These are phyloP conservation scores for Drosophila setosimentum DNA, from an alignment of 2,888 invertebrate species.

Conservation along the genomic window DNA sequence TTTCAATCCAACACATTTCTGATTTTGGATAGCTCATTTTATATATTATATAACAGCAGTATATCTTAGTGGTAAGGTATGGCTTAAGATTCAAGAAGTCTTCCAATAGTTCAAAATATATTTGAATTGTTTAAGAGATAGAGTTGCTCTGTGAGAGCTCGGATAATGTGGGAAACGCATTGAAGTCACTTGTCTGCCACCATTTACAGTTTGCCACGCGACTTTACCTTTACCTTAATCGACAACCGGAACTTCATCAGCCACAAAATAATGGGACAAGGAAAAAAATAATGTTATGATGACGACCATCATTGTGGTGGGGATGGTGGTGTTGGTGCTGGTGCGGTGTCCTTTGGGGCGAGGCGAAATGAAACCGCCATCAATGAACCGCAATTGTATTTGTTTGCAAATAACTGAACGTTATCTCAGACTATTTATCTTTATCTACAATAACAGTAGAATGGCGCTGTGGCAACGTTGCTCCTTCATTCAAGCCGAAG, in stretches of 20 bases:
- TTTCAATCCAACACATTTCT: neutral
- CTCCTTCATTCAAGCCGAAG: conserved; percentile 27
- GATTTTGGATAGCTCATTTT: neutral
- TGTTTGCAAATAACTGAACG: conserved; percentile 80
- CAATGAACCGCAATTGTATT: conserved; percentile 81
- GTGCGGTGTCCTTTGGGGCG: conserved; percentile 35
- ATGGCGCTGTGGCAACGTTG: conserved; percentile 29
- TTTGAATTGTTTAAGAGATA: conserved; percentile 4
- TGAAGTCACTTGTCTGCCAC: conserved; percentile 6
- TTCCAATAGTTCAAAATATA: neutral
- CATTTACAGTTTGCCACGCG: conserved; percentile 22
- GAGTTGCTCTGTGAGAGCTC: neutral
- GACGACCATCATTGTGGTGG: conserved; percentile 1
- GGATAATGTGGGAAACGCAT: conserved; percentile 15
- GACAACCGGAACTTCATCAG: conserved; percentile 29
- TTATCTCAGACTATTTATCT: conserved; percentile 80
- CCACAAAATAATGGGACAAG: conserved; percentile 60
- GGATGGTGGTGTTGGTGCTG: neutral
- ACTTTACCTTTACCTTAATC: conserved; percentile 14
- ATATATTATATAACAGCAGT: neutral
- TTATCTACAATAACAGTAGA: conserved; percentile 70
- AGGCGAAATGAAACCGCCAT: conserved; percentile 69
- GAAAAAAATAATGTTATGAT: conserved; percentile 15
- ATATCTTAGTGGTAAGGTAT: neutral
- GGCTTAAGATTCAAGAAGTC: neutral